Evolutionary conservation across 2,888 invertebrate species (phyloP).

Genomic region (Tipula confusa): DNA sequence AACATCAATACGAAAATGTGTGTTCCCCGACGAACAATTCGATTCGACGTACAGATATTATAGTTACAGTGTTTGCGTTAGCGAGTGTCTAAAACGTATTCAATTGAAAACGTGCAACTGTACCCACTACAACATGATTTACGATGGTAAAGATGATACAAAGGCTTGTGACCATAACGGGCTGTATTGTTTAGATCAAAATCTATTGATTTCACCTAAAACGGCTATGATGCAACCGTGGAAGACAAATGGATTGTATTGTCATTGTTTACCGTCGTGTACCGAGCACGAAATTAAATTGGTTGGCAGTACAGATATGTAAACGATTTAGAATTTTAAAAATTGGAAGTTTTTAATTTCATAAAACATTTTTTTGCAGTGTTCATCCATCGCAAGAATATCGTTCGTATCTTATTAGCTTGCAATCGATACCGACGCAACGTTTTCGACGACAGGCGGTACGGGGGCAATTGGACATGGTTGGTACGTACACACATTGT

Average conservation of each 20-base stretch:
- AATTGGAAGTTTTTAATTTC: background rate
- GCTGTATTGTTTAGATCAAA: slow-evolving; percentile 57
- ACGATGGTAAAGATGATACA: slow-evolving; percentile 49
- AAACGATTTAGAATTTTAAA: background rate
- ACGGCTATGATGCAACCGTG: slow-evolving; percentile 55
- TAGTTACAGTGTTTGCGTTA: slow-evolving; percentile 67
- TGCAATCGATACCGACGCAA: slow-evolving; percentile 46
- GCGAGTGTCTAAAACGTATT: slow-evolving; percentile 60
- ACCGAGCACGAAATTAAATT: slow-evolving; percentile 62
- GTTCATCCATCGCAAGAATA: background rate
- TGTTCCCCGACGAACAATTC: slow-evolving; percentile 62
- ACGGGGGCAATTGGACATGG: slow-evolving; percentile 48
- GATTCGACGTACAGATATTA: slow-evolving; percentile 59
- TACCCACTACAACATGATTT: slow-evolving; percentile 61
- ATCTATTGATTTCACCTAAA: slow-evolving; percentile 48
- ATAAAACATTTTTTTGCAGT: background rate
- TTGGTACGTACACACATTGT: slow-evolving; percentile 35
- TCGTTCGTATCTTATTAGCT: slow-evolving; percentile 32
- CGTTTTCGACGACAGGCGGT: slow-evolving; percentile 52
- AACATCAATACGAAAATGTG: slow-evolving; percentile 61
- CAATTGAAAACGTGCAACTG: slow-evolving; percentile 61
- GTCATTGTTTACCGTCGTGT: slow-evolving; percentile 66
- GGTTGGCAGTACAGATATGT: slow-evolving; percentile 36
- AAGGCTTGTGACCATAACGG: slow-evolving; percentile 58
- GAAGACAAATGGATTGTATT: slow-evolving; percentile 57